Percentiles rank a stretch among this genome's conserved stretches.
These are phyloP conservation scores for Adelognathus sp. DNA, from an alignment of 2,888 invertebrate species.

Conservation along the genomic window DNA sequence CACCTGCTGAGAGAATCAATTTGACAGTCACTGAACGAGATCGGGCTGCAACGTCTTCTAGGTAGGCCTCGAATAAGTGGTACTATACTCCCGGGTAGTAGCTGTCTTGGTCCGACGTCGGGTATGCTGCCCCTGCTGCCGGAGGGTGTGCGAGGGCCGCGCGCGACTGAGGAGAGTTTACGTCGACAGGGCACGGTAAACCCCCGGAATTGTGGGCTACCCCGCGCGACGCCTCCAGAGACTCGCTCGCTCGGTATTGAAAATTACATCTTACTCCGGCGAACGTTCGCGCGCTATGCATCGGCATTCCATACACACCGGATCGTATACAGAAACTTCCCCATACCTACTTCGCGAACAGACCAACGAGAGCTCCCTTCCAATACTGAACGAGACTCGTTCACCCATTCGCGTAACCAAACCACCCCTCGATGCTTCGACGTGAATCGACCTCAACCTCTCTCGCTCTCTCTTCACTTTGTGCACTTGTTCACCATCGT, in stretches of 20 bases:
- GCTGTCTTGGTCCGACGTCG: slow-evolving; percentile 39
- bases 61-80: slow-evolving; percentile 62
- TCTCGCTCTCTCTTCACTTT: not conserved
- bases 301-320: slow-evolving; percentile 13
- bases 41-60: not conserved
- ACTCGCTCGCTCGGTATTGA: slow-evolving; percentile 74
- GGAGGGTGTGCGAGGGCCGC: slow-evolving; percentile 67
- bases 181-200: slow-evolving; percentile 80
- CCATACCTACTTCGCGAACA: slow-evolving; percentile 64
- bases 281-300: slow-evolving; percentile 47
- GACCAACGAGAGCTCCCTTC: slow-evolving; percentile 29
- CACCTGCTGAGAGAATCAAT: not conserved
- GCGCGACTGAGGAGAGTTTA: slow-evolving; percentile 79
- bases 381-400: slow-evolving; percentile 38
- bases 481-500: no score
- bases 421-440: slow-evolving; percentile 31
- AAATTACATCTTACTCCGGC: slow-evolving; percentile 79
- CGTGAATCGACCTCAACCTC: slow-evolving; percentile 43
- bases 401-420: slow-evolving; percentile 35
- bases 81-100: slow-evolving; percentile 47
- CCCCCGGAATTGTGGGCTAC: slow-evolving; percentile 78
- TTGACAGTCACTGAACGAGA: slow-evolving; percentile 58
- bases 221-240: slow-evolving; percentile 69
- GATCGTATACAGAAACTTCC: slow-evolving; percentile 38
- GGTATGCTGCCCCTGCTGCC: not conserved